phyloP scores from a whole-genome alignment of 2,888 invertebrate genomes.

The Diogma glabrata region DNA sequence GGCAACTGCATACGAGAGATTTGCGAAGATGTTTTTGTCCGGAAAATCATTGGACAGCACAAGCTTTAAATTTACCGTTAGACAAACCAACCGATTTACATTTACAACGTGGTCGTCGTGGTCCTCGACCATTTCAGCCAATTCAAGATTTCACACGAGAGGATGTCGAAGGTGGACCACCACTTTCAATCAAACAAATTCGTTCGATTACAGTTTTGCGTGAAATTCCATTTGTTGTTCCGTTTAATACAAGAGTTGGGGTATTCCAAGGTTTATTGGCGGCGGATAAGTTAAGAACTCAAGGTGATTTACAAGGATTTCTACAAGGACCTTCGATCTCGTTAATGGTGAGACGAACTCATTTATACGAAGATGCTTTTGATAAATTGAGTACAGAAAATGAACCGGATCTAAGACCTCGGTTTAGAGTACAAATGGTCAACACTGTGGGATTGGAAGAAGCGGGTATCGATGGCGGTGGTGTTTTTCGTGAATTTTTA shows the following conservation, averaged over 20 bases:
- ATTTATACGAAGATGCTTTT: constrained; percentile 97
- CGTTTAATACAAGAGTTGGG: constrained; percentile 80
- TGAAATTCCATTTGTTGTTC: constrained; percentile 89
- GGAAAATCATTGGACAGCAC: constrained; percentile 53
- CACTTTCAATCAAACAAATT: constrained; percentile 76
- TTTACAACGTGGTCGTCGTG: constrained; percentile 38
- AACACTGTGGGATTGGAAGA: constrained; percentile 88
- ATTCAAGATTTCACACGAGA: constrained; percentile 44
- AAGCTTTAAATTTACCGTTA: constrained; percentile 37
- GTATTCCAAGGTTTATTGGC: constrained; percentile 63
- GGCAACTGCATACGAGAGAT: constrained; percentile 78
- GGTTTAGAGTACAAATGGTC: constrained; percentile 79
- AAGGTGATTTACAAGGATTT: constrained; percentile 63
- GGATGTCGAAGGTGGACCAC: constrained; percentile 64
- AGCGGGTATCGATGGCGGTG: constrained; percentile 96
- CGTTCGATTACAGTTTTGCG: constrained; percentile 77
- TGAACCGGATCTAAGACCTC: constrained; percentile 75
- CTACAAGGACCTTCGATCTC: constrained; percentile 63
- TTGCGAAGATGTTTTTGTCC: constrained; percentile 68
- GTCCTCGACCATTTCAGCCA: constrained; percentile 43
- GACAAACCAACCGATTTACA: constrained; percentile 44
- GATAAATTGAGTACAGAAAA: constrained; percentile 84
- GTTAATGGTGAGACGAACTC: constrained; percentile 71
- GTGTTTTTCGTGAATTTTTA: constrained; percentile 90
- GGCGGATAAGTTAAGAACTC: constrained; percentile 42